These are phyloP conservation scores for Linnaemya vulpina DNA, from an alignment of 2,888 invertebrate species.

Conservation along the genomic window DNA sequence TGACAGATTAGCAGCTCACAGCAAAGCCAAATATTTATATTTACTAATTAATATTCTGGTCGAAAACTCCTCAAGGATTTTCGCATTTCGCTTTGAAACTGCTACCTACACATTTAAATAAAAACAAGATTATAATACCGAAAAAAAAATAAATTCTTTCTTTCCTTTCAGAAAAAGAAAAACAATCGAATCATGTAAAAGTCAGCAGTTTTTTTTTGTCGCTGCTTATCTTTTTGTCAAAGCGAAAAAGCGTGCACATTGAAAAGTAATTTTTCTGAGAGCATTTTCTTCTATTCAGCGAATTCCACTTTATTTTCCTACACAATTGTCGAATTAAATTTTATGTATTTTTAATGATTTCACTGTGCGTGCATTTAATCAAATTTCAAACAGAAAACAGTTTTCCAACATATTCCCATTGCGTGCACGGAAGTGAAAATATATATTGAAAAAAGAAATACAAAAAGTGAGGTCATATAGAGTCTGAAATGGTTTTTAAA, in stretches of 20 bases:
- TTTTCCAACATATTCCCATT: constrained; percentile 26
- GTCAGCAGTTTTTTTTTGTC: background rate
- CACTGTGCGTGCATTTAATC: constrained; percentile 30
- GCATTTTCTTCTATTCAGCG: background rate
- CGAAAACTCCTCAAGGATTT: no score
- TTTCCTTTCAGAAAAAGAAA: background rate
- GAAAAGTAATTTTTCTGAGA: constrained; percentile 1
- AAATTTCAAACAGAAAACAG: constrained; percentile 35
- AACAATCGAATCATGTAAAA: background rate
- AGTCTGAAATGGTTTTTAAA: constrained; percentile 21
- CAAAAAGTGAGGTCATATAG: constrained; percentile 42
- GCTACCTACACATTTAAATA: no score
- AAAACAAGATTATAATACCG: no score
- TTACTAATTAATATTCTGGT: no score
- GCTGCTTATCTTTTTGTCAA: background rate
- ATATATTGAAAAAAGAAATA: background rate
- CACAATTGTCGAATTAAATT: constrained; percentile 32
- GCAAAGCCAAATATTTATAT: no score
- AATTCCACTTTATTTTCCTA: background rate
- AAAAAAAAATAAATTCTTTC: background rate
- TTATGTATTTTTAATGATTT: constrained; percentile 36
- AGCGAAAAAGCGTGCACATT: constrained; percentile 17
- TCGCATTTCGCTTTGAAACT: no score
- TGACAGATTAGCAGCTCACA: no score
- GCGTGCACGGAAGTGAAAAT: constrained; percentile 23